Conservation (phyloP, 1,140 invertebrate genomes). For the Cydia fagiglandana region DNA sequence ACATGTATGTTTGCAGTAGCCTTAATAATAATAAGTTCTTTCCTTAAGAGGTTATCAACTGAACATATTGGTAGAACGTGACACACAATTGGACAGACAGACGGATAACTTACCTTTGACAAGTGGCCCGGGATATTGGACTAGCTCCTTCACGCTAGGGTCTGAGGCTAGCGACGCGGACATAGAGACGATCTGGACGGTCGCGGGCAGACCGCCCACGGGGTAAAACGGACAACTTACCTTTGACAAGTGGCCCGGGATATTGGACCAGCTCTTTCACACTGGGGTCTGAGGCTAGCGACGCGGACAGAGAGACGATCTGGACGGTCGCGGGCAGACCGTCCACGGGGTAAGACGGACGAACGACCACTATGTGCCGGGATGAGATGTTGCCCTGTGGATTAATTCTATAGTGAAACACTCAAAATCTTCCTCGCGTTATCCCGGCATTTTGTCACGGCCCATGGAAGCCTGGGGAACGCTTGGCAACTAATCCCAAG, state of each 20-base stretch:
- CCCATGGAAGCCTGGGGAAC: too few relatives aligned
- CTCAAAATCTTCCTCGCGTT: too few relatives aligned
- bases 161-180: conserved; percentile 81
- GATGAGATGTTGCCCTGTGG: conserved; percentile 81
- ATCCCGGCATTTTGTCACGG: too few relatives aligned
- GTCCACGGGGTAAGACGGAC: conserved; percentile 86
- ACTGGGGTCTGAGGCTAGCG: conserved; percentile 81
- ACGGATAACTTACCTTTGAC: conserved; percentile 76
- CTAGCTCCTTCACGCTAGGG: conserved; percentile 83
- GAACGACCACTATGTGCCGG: conserved; percentile 85
- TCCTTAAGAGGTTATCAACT: too few relatives aligned
- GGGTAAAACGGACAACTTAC: conserved; percentile 51
- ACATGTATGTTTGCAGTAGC: too few relatives aligned
- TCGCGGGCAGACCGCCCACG: conserved; percentile 85
- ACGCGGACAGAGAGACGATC: conserved; percentile 82
- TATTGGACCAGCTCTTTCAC: conserved; percentile 84
- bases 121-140: conserved; percentile 87
- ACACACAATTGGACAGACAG: too few relatives aligned
- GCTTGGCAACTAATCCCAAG: too few relatives aligned
- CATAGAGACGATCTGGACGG: conserved; percentile 85
- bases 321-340: conserved; percentile 87
- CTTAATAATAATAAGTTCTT: too few relatives aligned
- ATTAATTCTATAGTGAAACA: neutral
- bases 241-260: conserved; percentile 88
- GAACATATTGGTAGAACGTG: too few relatives aligned